Evolutionary conservation across 2,797 vertebrate genomes (phyloP).

Genomic region (Eutrigla gurnardus): DNA sequence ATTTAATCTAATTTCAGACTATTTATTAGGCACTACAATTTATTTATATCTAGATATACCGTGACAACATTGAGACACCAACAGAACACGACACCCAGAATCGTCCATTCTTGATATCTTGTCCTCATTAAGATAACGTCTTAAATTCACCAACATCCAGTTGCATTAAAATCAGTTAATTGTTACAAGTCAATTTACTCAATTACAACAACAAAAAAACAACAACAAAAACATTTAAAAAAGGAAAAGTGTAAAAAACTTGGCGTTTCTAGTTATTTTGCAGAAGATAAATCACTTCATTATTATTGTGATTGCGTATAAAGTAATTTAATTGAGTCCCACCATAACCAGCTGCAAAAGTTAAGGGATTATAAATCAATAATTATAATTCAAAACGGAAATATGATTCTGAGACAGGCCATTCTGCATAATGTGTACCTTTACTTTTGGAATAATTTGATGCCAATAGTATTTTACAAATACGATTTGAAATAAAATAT

Average conservation of each 20-base stretch:
- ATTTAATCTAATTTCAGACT: not conserved
- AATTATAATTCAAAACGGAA: not conserved
- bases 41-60: not conserved
- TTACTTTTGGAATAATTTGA: not conserved
- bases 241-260: no score
- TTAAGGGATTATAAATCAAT: not conserved
- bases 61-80: not conserved
- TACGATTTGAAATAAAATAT: not conserved
- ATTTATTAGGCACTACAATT: no score
- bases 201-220: no score
- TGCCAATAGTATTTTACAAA: not conserved
- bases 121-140: not conserved
- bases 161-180: not conserved
- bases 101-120: not conserved
- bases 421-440: no score
- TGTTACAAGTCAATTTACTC: not conserved
- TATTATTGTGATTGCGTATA: not conserved
- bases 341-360: not conserved
- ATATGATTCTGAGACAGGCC: no score
- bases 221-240: no score
- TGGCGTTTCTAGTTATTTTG: not conserved
- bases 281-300: not conserved
- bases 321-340: not conserved
- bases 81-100: no score
- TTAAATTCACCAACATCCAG: not conserved